phyloP scores from a whole-genome alignment of 2,797 vertebrate species.

The Tympanoctomys barrerae region DNA sequence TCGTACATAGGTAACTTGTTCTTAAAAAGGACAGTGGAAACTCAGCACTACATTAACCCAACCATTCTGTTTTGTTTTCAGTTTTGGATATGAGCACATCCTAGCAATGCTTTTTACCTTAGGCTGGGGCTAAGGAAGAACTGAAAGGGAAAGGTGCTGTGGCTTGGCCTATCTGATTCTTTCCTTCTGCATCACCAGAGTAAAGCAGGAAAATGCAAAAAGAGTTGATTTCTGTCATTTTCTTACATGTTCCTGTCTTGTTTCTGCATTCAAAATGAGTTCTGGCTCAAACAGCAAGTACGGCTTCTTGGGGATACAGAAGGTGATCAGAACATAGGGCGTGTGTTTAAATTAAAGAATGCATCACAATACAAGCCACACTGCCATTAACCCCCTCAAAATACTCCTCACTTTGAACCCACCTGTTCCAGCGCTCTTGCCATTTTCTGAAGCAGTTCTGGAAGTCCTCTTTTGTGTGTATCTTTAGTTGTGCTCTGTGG shows the following conservation, averaged over 20 bases:
- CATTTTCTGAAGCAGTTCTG: neutral
- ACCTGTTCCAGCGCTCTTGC: neutral
- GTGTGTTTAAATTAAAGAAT: neutral
- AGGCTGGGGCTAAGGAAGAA: neutral
- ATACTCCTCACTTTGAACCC: neutral
- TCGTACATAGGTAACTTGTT: neutral
- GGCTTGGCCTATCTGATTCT: neutral
- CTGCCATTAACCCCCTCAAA: neutral
- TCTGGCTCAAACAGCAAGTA: neutral
- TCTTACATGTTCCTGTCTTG: neutral
- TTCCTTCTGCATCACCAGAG: neutral
- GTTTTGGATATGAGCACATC: neutral
- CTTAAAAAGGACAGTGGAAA: slow-evolving; percentile 5
- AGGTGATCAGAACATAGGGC: neutral
- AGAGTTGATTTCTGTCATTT: neutral
- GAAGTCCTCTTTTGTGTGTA: neutral
- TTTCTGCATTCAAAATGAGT: neutral
- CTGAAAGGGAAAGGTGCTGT: neutral
- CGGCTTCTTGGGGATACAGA: neutral
- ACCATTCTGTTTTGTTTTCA: neutral
- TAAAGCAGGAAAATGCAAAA: neutral
- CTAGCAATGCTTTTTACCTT: neutral
- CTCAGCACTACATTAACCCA: neutral
- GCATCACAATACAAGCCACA: neutral
- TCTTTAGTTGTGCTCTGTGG: neutral